Percentiles rank a stretch among this genome's conserved stretches.
Evolutionary conservation across 2,113 vertebrate genomes (phyloP).

Genomic region (Phocoena sinus): DNA sequence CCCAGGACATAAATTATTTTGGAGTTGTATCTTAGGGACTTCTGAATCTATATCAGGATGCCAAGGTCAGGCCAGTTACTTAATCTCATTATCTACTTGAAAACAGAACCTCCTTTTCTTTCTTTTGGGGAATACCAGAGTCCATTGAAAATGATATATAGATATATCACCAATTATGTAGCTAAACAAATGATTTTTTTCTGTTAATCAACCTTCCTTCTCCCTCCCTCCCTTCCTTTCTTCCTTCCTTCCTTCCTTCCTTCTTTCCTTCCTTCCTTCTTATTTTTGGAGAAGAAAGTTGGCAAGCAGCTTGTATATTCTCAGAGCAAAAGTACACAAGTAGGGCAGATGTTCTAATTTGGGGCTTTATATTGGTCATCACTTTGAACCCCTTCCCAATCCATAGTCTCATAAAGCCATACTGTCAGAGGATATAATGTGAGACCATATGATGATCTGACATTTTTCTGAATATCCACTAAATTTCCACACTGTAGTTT

Average conservation of each 20-base stretch:
- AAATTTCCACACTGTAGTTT: neutral
- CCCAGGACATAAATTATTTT: neutral
- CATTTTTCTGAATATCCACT: neutral
- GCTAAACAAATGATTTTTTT: neutral
- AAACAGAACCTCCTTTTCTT: neutral
- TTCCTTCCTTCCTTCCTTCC: accelerated
- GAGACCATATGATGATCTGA: accelerated
- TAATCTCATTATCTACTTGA: neutral
- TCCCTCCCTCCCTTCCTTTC: accelerated
- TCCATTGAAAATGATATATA: neutral
- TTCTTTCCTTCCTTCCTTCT: neutral
- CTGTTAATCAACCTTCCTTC: no score
- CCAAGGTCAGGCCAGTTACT: neutral
- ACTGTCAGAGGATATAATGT: neutral
- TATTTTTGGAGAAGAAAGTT: neutral
- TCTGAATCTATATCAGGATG: neutral
- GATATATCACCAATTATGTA: neutral
- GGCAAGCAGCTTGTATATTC: neutral
- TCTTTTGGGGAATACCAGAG: neutral
- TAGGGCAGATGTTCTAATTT: neutral
- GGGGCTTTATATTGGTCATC: neutral
- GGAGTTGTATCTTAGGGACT: neutral
- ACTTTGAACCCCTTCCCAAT: neutral
- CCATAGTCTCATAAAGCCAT: neutral
- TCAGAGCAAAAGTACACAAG: neutral